Evolutionary conservation across 2,888 invertebrate species (phyloP).

Genomic region (Plusia festucae): DNA sequence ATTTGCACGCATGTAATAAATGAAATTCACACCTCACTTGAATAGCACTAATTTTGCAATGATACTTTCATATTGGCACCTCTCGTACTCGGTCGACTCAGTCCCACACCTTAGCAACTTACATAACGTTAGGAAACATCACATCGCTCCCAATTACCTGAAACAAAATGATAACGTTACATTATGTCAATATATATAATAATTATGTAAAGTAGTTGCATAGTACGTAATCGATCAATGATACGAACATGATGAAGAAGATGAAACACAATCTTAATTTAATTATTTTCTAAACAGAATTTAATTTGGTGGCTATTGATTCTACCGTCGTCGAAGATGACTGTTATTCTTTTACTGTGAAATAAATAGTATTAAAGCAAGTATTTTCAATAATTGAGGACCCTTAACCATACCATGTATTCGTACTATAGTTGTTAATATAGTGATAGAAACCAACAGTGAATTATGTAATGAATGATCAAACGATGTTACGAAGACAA

Average conservation of each 20-base stretch:
- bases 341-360: too few relatives aligned
- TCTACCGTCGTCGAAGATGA: too few relatives aligned
- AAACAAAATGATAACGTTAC: constrained; percentile 54
- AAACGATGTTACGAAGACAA: constrained; percentile 26
- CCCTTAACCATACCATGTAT: too few relatives aligned
- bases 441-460: neutral
- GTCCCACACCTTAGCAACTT: constrained; percentile 42
- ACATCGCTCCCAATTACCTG: constrained; percentile 53
- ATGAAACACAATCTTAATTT: too few relatives aligned
- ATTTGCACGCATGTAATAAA: constrained; percentile 32
- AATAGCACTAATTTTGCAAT: constrained; percentile 26
- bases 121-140: constrained; percentile 48
- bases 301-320: too few relatives aligned
- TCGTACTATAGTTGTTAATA: neutral
- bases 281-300: too few relatives aligned
- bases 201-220: constrained; percentile 32
- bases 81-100: constrained; percentile 21
- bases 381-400: too few relatives aligned
- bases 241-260: too few relatives aligned
- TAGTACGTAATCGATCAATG: constrained; percentile 23
- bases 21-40: constrained; percentile 47
- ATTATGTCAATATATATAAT: constrained; percentile 26
- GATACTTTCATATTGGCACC: constrained; percentile 42
- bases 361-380: too few relatives aligned
- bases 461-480: constrained; percentile 6